phyloP scores from a whole-genome alignment of 2,888 invertebrate genomes.

The Acleris holmiana region DNA sequence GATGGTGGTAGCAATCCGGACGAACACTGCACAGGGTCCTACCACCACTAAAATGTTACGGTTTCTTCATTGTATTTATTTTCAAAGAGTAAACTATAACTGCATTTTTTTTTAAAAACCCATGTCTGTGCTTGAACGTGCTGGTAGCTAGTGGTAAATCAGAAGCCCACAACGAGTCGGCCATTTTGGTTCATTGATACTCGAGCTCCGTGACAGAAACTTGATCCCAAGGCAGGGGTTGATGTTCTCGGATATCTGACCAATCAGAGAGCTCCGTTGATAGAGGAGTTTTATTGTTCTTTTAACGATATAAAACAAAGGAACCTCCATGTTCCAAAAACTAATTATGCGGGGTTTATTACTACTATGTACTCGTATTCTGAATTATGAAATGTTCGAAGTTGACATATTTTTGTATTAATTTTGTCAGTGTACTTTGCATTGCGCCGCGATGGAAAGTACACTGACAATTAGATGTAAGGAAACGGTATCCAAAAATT shows the following conservation, averaged over 20 bases:
- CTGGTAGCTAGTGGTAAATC: not conserved
- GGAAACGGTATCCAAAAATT: no score
- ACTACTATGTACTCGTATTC: no score
- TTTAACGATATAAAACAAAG: slow-evolving; percentile 31
- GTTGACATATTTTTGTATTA: not conserved
- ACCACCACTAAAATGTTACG: no score
- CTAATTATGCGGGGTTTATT: not conserved
- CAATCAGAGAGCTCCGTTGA: slow-evolving; percentile 47
- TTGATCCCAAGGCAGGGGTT: slow-evolving; percentile 53
- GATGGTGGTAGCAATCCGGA: no score
- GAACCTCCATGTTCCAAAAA: slow-evolving; percentile 22
- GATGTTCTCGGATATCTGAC: slow-evolving; percentile 48
- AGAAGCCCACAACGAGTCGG: slow-evolving; percentile 43
- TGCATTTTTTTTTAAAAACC: no score
- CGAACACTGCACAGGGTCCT: no score
- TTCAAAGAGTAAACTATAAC: no score
- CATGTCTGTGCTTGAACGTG: no score
- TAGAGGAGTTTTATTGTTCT: slow-evolving; percentile 35
- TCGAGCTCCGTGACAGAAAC: slow-evolving; percentile 55
- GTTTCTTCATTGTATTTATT: no score
- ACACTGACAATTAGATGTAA: no score
- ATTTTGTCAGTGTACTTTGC: not conserved
- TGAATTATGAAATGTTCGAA: no score
- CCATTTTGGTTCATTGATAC: slow-evolving; percentile 59
- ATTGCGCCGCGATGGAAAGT: no score